Evolutionary conservation across 1,140 invertebrate genomes (phyloP).

Genomic region (Neodiprion fabricii): DNA sequence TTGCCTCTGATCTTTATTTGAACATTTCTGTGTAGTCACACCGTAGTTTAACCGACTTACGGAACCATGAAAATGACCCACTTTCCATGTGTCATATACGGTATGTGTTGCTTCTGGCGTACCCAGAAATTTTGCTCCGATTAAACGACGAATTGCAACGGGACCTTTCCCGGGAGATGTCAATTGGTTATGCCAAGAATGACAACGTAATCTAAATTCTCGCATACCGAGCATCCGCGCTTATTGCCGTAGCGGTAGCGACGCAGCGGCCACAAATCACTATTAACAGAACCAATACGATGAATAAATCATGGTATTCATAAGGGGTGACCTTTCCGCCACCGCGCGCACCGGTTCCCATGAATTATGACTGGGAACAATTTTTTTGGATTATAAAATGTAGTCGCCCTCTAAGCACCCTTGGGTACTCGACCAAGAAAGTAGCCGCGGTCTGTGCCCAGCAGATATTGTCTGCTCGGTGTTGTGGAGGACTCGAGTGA

Average conservation of each 20-base stretch:
- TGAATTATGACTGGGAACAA: slow-evolving; percentile 40
- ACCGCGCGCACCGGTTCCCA: slow-evolving; percentile 18
- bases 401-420: slow-evolving; percentile 31
- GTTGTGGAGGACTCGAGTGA: neutral
- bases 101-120: no score
- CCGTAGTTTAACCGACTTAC: neutral
- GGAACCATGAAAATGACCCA: neutral
- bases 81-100: no score
- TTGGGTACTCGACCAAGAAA: slow-evolving; percentile 32
- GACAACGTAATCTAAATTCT: slow-evolving; percentile 5
- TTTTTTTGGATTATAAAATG: slow-evolving; percentile 47
- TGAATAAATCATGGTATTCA: slow-evolving; percentile 45
- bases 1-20: neutral
- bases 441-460: slow-evolving; percentile 32
- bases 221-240: neutral
- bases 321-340: slow-evolving; percentile 36
- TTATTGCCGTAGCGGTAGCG: neutral
- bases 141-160: neutral
- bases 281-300: slow-evolving; percentile 39
- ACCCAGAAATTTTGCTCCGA: neutral
- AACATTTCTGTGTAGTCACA: neutral
- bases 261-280: slow-evolving; percentile 35
- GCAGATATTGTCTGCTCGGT: slow-evolving; percentile 31
- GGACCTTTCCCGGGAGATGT: neutral
- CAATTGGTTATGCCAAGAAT: neutral